These are phyloP conservation scores for Eristalinus aeneus DNA, from an alignment of 2,888 invertebrate species.

Conservation along the genomic window DNA sequence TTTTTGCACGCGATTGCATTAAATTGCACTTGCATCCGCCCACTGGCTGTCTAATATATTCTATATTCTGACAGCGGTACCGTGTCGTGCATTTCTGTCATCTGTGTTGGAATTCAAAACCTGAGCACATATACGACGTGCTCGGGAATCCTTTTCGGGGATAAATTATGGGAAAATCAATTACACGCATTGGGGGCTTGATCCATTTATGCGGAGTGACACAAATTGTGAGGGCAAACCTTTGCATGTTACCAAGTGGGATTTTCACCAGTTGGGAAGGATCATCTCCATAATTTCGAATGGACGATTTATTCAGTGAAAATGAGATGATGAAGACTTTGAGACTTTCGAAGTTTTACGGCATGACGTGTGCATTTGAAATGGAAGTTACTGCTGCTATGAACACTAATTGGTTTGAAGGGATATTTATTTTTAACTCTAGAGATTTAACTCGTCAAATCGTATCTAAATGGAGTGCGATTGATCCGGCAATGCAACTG, in stretches of 20 bases:
- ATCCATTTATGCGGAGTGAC: background rate
- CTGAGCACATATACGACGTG: background rate
- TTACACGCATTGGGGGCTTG: background rate
- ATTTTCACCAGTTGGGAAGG: background rate
- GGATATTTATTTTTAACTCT: too few relatives aligned
- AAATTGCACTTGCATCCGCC: constrained; percentile 33
- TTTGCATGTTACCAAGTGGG: background rate
- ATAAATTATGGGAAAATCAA: background rate
- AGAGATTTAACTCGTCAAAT: too few relatives aligned
- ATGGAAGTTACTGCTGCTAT: too few relatives aligned
- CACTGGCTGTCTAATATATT: background rate
- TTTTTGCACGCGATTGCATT: constrained; percentile 42
- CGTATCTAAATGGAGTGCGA: too few relatives aligned
- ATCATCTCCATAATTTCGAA: background rate
- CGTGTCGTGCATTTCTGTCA: background rate
- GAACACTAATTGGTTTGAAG: too few relatives aligned
- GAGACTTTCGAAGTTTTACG: too few relatives aligned
- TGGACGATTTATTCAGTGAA: background rate
- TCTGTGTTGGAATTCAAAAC: background rate
- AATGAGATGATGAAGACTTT: background rate
- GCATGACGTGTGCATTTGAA: too few relatives aligned
- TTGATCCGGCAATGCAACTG: too few relatives aligned
- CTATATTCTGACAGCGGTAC: background rate
- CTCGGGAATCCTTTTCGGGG: background rate
- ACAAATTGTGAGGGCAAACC: background rate